Conservation (phyloP, 2,888 invertebrate species). For the Nymphalis polychloros region DNA sequence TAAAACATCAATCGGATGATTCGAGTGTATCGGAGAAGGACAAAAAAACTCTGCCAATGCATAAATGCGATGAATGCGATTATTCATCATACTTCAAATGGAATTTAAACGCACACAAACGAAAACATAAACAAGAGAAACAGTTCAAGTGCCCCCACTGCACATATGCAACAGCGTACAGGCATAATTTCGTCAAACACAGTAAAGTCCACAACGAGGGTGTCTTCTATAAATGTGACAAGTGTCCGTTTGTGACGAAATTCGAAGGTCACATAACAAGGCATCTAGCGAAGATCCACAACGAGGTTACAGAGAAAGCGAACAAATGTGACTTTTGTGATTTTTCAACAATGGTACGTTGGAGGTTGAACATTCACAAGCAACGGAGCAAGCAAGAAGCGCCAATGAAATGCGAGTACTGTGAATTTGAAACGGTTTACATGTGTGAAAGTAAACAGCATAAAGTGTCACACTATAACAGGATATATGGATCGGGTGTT, state of each 20-base stretch:
- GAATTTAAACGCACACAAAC: constrained; percentile 50
- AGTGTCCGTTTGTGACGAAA: constrained; percentile 59
- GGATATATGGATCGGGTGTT: constrained; percentile 37
- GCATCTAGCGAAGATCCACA: constrained; percentile 63
- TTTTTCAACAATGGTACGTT: constrained; percentile 57
- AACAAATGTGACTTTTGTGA: constrained; percentile 59
- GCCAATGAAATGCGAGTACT: constrained; percentile 51
- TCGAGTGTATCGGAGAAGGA: constrained; percentile 26
- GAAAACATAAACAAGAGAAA: constrained; percentile 51
- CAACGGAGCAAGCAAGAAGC: constrained; percentile 52
- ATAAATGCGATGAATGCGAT: constrained; percentile 48
- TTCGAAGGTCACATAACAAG: constrained; percentile 62
- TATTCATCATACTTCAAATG: constrained; percentile 47
- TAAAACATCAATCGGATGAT: constrained; percentile 50
- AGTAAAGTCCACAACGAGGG: constrained; percentile 44
- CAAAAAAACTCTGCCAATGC: constrained; percentile 25
- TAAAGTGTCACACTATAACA: constrained; percentile 46
- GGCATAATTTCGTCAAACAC: constrained; percentile 46
- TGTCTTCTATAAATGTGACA: constrained; percentile 53
- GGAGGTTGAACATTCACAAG: constrained; percentile 61
- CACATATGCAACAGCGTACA: constrained; percentile 44
- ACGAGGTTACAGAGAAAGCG: constrained; percentile 55
- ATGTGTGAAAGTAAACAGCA: constrained; percentile 62
- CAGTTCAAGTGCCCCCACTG: constrained; percentile 49
- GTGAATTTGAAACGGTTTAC: constrained; percentile 55